Evolutionary conservation across 1,140 invertebrate genomes (phyloP).

Genomic region (Drosophila willistoni): DNA sequence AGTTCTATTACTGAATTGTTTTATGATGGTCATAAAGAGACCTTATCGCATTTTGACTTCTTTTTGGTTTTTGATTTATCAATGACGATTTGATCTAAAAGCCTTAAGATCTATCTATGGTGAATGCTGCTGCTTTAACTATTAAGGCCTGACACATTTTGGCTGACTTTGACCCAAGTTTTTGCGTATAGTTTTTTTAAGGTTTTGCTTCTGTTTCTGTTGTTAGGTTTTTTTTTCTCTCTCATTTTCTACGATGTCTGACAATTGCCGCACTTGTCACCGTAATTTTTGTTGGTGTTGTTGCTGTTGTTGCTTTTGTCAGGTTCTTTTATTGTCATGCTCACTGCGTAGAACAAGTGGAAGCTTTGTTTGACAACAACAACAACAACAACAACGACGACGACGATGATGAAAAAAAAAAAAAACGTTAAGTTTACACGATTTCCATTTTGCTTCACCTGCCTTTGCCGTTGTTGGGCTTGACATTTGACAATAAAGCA

Average conservation of each 20-base stretch:
- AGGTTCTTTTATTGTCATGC: conserved; percentile 76
- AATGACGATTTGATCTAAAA: background rate
- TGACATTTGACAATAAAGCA: conserved; percentile 82
- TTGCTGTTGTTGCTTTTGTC: conserved; percentile 46
- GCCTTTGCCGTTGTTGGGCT: conserved; percentile 55
- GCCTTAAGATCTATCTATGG: too few species aligned
- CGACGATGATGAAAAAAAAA: background rate
- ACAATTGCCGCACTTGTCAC: conserved; percentile 77
- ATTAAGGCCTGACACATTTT: conserved; percentile 8
- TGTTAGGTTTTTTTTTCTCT: conserved; percentile 25
- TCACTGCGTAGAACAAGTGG: conserved; percentile 80
- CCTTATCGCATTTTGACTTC: background rate
- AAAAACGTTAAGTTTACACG: conserved; percentile 76
- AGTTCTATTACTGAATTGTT: conserved; percentile 45
- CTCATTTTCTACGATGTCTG: conserved; percentile 23
- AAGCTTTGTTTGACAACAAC: conserved; percentile 79
- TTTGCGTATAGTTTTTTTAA: conserved; percentile 15
- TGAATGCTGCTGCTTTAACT: background rate
- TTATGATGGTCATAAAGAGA: conserved; percentile 3
- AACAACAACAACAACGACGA: conserved; percentile 35
- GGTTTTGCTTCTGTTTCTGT: conserved; percentile 44
- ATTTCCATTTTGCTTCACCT: conserved; percentile 70
- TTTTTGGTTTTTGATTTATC: background rate
- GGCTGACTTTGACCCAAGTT: conserved; percentile 26
- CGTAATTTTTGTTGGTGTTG: conserved; percentile 14